These are phyloP conservation scores for Python bivittatus DNA, from an alignment of 2,113 vertebrate species.

Conservation along the genomic window DNA sequence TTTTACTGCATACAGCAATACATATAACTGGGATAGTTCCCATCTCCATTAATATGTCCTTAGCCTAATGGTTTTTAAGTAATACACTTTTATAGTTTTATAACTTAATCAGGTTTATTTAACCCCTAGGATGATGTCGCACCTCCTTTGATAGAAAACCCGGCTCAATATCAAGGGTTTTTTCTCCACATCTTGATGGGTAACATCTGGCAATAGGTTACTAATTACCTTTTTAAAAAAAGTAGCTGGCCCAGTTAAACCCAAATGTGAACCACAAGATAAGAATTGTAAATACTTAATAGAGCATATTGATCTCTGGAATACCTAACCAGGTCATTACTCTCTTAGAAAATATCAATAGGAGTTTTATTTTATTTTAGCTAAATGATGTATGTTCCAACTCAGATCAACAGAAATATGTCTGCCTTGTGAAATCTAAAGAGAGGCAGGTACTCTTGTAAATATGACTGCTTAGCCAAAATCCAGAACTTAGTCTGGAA, in stretches of 20 bases:
- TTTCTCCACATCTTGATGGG: slow-evolving; percentile 47
- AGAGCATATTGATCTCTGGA: slow-evolving; percentile 13
- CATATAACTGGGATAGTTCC: background rate
- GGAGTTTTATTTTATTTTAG: slow-evolving; percentile 20
- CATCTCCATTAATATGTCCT: slow-evolving; percentile 2
- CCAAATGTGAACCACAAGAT: slow-evolving; percentile 24
- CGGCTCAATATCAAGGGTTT: slow-evolving; percentile 52
- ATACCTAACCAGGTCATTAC: slow-evolving; percentile 8
- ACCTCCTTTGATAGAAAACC: slow-evolving; percentile 66
- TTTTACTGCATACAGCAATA: background rate
- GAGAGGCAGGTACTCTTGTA: background rate
- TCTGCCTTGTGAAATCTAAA: background rate
- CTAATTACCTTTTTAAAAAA: slow-evolving; percentile 59
- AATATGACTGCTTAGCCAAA: slow-evolving; percentile 29
- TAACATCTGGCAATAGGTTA: slow-evolving; percentile 65
- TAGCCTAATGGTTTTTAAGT: background rate
- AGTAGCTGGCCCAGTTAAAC: slow-evolving; percentile 35
- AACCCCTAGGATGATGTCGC: slow-evolving; percentile 53
- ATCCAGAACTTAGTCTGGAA: background rate
- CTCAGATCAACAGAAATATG: slow-evolving; percentile 6
- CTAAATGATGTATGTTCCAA: slow-evolving; percentile 10
- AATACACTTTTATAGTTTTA: slow-evolving; percentile 52
- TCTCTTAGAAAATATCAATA: background rate
- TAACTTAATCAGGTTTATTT: slow-evolving; percentile 59
- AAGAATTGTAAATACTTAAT: background rate